Evolutionary conservation across 2,797 vertebrate genomes (phyloP).

Genomic region (Gymnocypris eckloni): DNA sequence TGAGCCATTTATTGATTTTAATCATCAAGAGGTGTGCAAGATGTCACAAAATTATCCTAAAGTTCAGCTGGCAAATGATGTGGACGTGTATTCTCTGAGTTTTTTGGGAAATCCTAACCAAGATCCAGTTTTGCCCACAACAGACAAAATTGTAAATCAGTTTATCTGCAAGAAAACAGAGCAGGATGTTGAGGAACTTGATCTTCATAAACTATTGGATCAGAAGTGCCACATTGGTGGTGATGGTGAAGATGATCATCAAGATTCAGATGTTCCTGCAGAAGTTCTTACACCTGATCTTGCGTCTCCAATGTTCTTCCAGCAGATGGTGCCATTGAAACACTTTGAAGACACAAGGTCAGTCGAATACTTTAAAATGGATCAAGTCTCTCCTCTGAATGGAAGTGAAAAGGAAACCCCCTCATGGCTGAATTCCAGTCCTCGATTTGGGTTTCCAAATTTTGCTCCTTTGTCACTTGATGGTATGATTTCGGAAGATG

Average conservation of each 20-base stretch:
- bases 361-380: not conserved
- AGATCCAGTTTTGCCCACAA: not conserved
- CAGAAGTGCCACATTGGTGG: constrained; percentile 51
- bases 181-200: constrained; percentile 8
- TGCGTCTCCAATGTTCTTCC: constrained; percentile 19
- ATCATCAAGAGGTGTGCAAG: not conserved
- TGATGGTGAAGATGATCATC: not conserved
- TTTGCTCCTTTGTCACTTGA: constrained; percentile 36
- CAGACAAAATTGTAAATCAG: not conserved
- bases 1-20: not conserved
- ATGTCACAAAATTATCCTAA: not conserved
- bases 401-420: constrained; percentile 15
- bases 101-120: constrained; percentile 5
- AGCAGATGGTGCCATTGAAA: constrained; percentile 33
- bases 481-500: constrained; percentile 34
- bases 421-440: constrained; percentile 5
- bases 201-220: constrained; percentile 56
- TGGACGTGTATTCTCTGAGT: not conserved
- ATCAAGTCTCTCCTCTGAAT: constrained; percentile 12
- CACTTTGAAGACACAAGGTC: constrained; percentile 30
- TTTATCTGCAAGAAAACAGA: not conserved
- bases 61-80: not conserved
- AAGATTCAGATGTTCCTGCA: not conserved
- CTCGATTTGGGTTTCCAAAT: constrained; percentile 22
- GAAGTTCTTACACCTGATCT: not conserved